Conservation (phyloP, 1,140 invertebrate genomes). For the Rhagoletis pomonella region DNA sequence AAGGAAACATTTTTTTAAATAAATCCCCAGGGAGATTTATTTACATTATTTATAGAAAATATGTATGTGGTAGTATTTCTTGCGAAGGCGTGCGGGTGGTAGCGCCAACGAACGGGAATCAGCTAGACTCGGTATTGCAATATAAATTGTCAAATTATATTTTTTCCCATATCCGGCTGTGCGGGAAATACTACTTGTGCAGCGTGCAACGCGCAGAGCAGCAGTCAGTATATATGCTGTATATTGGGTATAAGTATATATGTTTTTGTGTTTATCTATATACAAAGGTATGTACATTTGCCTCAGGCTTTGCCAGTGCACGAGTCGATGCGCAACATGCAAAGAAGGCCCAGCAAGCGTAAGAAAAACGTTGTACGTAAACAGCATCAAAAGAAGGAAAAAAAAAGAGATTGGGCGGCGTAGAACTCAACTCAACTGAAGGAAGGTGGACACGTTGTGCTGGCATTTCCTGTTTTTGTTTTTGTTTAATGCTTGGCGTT, state of each 20-base stretch:
- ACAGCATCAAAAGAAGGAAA: too few relatives aligned
- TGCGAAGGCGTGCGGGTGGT: background rate
- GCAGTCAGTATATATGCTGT: too few relatives aligned
- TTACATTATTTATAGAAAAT: slow-evolving; percentile 38
- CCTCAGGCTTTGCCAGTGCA: background rate
- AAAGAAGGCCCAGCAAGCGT: background rate
- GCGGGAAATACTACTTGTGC: background rate
- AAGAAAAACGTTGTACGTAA: background rate
- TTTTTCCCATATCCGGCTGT: slow-evolving; percentile 2
- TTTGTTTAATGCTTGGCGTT: background rate
- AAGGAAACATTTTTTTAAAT: background rate
- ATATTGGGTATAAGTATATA: too few relatives aligned
- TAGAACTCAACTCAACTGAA: background rate
- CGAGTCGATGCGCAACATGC: background rate
- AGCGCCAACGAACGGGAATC: background rate
- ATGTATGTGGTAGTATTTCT: background rate
- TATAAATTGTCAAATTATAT: slow-evolving; percentile 35
- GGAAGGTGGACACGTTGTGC: slow-evolving; percentile 5
- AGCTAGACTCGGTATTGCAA: slow-evolving; percentile 13
- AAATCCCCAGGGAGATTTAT: slow-evolving; percentile 3
- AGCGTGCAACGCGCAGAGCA: background rate
- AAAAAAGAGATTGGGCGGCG: background rate
- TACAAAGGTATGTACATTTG: background rate
- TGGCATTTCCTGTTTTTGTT: slow-evolving; percentile 15
- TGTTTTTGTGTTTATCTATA: background rate